Base-by-base conservation (phyloP, 2,113 vertebrate genomes). In the Phylloscopus whistleri region DNA sequence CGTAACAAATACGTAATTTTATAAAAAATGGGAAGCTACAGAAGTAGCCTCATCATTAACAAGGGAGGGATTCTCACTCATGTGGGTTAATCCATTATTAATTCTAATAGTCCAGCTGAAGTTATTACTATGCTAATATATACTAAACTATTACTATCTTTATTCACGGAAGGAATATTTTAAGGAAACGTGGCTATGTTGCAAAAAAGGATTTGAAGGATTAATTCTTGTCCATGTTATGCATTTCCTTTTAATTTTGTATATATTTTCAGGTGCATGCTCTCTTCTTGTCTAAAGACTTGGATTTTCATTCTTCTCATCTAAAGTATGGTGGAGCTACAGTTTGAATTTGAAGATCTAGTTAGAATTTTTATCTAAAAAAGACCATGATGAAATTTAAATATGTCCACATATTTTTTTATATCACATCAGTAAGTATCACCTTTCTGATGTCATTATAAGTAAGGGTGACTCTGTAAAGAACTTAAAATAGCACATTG, bases 361-460 rank as follows among this genome's bases (percentile, higher is more conserved):
- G 39, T 85, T 96, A 4, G 3, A 93, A 93, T 92, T 96, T 73
- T 91, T 75, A 95, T 97, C 73, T 78, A 69, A 92, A 96, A 94
- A 76, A 87, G 74, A 90, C 37, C 39, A 67, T 33, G 83, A 73
- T 68, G 39, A 84, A 92, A 78, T 93, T 95, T 85, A 92, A 96
- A 91, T 78, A 43, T 53, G 31, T 70, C 60, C 4, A 1, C 73
- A 30, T 70, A 90, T 46, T 89, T 56, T 55, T 69, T 92, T 89
- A 53, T 79, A 53, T 91, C 89, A 81, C 22, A 97, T 64, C n/a
- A 85, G 62, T 76, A 43, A 93, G 62, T 88, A 79, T 28, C 35
- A 62, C 80, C 53, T 73, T 84, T 79, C 76, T 82, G 86, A 94
- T 87, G 92, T 92, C 60, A 89, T 31, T 33, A 49, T 19, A 17